These are phyloP conservation scores for Laticauda laticaudata DNA, from an alignment of 2,113 vertebrate species.

Conservation along the genomic window DNA sequence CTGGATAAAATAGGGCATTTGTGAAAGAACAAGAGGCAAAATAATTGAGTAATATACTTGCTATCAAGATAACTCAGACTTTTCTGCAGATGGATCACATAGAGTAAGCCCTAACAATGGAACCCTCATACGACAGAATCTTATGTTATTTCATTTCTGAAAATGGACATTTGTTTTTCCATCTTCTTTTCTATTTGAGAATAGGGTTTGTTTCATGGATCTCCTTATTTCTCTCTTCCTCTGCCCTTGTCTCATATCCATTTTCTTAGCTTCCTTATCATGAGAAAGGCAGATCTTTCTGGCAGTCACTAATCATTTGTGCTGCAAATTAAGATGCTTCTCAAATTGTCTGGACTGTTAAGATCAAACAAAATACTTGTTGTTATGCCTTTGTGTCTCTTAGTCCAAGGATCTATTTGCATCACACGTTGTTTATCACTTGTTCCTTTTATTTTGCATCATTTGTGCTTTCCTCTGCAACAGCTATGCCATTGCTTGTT, in stretches of 20 bases:
- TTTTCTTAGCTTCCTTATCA: constrained; percentile 69
- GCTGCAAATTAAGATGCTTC: constrained; percentile 3
- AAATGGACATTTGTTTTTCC: not conserved
- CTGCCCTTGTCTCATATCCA: not conserved
- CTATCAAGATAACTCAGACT: not conserved
- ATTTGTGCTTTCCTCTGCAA: not conserved
- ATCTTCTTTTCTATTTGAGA: not conserved
- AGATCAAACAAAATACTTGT: not conserved
- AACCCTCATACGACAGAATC: not conserved
- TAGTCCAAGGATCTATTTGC: not conserved
- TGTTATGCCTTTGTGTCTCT: not conserved
- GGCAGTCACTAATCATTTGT: constrained; percentile 14
- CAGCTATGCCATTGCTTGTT: not conserved
- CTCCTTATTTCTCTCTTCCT: not conserved
- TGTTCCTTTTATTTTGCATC: not conserved
- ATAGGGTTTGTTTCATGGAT: not conserved
- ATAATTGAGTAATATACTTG: not conserved
- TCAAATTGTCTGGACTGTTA: not conserved
- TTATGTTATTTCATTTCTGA: not conserved
- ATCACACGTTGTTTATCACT: not conserved
- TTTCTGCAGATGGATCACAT: not conserved
- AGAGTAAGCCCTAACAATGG: not conserved
- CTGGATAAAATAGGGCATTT: not conserved
- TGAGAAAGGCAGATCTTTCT: constrained; percentile 71
- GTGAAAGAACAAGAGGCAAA: not conserved